phyloP scores from a whole-genome alignment of 2,888 invertebrate genomes.

The Stenichneumon culpator region DNA sequence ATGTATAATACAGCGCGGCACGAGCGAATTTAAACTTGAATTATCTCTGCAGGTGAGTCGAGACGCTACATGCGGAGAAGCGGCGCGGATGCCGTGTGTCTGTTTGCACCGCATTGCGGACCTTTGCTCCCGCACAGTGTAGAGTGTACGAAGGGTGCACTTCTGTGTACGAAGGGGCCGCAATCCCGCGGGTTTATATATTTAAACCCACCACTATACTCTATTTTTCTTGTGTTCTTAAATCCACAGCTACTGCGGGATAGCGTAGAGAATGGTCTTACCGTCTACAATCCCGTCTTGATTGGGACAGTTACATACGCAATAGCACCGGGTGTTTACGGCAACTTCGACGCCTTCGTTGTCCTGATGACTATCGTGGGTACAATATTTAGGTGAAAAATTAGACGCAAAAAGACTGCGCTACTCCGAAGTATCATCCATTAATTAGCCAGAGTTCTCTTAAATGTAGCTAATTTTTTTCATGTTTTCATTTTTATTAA shows the following conservation, averaged over 20 bases:
- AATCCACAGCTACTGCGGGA: slow-evolving; percentile 73
- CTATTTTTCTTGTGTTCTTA: slow-evolving; percentile 24
- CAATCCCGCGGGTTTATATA: slow-evolving; percentile 22
- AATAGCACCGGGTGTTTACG: slow-evolving; percentile 76
- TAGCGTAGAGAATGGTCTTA: slow-evolving; percentile 78
- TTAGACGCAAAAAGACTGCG: neutral
- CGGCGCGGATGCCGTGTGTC: slow-evolving; percentile 32
- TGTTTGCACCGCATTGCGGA: slow-evolving; percentile 72
- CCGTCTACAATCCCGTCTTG: slow-evolving; percentile 82
- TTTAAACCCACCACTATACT: slow-evolving; percentile 27
- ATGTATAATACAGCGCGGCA: slow-evolving; percentile 1
- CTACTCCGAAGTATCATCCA: neutral
- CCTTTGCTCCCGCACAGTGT: slow-evolving; percentile 58
- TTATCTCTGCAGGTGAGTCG: slow-evolving; percentile 64
- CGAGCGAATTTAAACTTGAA: slow-evolving; percentile 59
- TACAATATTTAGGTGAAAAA: slow-evolving; percentile 79
- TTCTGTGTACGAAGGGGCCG: neutral
- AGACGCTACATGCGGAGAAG: neutral
- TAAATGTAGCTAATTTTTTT: no score
- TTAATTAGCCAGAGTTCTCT: no score
- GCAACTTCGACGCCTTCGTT: slow-evolving; percentile 77
- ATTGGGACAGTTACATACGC: slow-evolving; percentile 78
- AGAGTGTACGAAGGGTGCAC: neutral
- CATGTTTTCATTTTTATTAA: no score
- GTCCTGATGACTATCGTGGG: slow-evolving; percentile 74